These are phyloP conservation scores for Cavia porcellus DNA, from an alignment of 2,113 vertebrate species.

Conservation along the genomic window DNA sequence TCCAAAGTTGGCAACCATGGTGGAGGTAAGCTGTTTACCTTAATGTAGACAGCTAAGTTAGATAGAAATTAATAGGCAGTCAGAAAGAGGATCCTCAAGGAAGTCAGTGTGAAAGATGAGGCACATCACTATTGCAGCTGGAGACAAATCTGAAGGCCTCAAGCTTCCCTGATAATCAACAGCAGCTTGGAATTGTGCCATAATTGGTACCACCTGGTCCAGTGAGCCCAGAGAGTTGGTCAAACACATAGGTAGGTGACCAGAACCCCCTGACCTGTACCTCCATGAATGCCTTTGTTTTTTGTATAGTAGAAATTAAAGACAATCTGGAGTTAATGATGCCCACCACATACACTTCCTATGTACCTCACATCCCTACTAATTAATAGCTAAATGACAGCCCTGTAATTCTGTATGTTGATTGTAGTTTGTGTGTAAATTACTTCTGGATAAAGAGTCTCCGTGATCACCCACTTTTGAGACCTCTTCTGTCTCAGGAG, in stretches of 20 bases:
- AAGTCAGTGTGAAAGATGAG: neutral
- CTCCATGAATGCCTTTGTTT: neutral
- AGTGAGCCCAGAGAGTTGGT: neutral
- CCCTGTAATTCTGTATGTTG: neutral
- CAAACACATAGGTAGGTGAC: neutral
- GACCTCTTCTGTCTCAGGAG: neutral
- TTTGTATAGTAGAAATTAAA: neutral
- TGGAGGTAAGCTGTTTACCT: neutral
- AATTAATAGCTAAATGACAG: neutral
- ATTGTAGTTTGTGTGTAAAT: neutral
- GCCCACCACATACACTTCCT: neutral
- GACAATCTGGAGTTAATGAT: neutral
- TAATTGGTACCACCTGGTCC: neutral
- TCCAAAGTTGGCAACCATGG: neutral
- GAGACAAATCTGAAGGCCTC: neutral
- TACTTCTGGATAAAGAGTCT: neutral
- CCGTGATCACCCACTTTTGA: neutral
- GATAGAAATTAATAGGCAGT: neutral
- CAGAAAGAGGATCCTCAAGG: neutral
- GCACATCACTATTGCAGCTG: neutral
- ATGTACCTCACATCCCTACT: neutral
- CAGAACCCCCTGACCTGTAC: neutral
- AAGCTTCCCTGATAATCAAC: neutral
- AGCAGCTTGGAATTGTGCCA: neutral
- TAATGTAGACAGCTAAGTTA: neutral